These are phyloP conservation scores for Philaethria dido DNA, from an alignment of 2,888 invertebrate species.

Conservation along the genomic window DNA sequence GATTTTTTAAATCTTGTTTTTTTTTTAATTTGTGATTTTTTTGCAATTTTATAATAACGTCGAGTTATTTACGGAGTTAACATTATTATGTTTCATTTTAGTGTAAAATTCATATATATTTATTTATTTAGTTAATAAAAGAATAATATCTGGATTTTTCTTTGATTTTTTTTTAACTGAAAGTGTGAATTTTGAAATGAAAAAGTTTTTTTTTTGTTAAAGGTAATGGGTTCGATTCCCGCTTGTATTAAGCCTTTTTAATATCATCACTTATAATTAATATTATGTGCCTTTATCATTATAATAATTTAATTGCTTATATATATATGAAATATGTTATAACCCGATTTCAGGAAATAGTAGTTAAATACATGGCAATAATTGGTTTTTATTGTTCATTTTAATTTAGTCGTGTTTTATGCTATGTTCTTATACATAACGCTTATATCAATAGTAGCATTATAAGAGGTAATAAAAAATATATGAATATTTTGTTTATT, in stretches of 20 bases:
- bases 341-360: constrained; percentile 41
- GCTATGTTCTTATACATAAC: not conserved
- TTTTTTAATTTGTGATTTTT: not conserved
- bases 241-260: no score
- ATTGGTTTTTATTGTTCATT: not conserved
- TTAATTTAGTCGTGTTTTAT: not conserved
- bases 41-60: not conserved
- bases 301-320: no score
- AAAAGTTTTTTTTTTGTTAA: not conserved
- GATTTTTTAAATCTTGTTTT: not conserved
- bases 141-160: constrained; percentile 35
- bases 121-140: constrained; percentile 78
- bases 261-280: constrained; percentile 56
- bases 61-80: constrained; percentile 18
- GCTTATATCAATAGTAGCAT: not conserved
- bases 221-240: no score
- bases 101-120: constrained; percentile 74
- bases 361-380: constrained; percentile 1
- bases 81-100: constrained; percentile 61
- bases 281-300: constrained; percentile 77
- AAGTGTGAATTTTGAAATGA: not conserved
- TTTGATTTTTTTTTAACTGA: constrained; percentile 12
- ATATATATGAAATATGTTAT: constrained; percentile 57
- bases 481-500: not conserved
- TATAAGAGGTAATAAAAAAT: constrained; percentile 3